Conservation (phyloP, 2,888 invertebrate genomes). For the Saturnia pavonia region DNA sequence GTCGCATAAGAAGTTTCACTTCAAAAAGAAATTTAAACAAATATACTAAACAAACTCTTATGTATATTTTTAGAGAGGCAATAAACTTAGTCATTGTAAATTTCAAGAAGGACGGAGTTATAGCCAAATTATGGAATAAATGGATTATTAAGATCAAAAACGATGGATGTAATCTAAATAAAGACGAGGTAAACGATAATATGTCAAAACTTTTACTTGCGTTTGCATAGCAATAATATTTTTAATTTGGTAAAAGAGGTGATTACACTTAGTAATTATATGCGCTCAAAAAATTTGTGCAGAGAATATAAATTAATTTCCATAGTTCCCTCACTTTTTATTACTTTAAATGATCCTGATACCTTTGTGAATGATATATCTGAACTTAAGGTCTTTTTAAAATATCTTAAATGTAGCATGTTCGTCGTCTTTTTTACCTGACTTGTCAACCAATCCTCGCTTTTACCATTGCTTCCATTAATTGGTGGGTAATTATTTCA, state of each 20-base stretch:
- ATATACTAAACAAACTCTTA: too few species aligned
- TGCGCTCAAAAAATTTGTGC: background rate
- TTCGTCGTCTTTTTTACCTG: too few species aligned
- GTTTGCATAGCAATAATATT: background rate
- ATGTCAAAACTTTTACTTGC: constrained; percentile 3
- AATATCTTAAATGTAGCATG: too few species aligned
- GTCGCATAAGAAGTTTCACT: too few species aligned
- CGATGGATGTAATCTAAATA: constrained; percentile 49
- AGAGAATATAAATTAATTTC: too few species aligned
- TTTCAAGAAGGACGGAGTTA: constrained; percentile 94
- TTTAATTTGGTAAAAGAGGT: background rate
- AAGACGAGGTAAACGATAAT: constrained; percentile 46
- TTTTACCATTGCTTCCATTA: too few species aligned
- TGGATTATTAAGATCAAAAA: constrained; percentile 84
- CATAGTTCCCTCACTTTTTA: too few species aligned
- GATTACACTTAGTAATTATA: background rate
- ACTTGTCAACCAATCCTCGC: too few species aligned
- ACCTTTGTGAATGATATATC: background rate
- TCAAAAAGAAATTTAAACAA: too few species aligned
- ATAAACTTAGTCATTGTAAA: constrained; percentile 96
- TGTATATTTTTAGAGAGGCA: constrained; percentile 87
- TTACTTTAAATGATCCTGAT: background rate
- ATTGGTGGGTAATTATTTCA: too few species aligned
- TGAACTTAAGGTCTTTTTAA: too few species aligned
- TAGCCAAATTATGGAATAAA: constrained; percentile 94